A percentile compares a stretch with the other conserved stretches of the same genome.
Conservation (phyloP, 2,888 invertebrate genomes). For the Megaustenia siamemsis region DNA sequence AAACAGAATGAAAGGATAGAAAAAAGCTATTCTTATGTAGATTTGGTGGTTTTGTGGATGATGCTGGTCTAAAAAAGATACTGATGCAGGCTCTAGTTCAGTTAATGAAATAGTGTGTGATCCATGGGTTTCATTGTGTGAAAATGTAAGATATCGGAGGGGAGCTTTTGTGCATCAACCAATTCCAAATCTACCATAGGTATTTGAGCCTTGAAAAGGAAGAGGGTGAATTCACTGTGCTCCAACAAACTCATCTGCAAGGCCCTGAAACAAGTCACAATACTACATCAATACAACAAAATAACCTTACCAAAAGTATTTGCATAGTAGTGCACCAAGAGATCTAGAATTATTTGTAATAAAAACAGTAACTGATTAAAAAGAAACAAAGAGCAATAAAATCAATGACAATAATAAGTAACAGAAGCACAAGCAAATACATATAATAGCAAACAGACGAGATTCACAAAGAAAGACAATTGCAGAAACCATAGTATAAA, state of each 20-base stretch:
- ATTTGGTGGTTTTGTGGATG: not conserved
- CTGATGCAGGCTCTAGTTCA: not conserved
- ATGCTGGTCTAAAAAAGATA: not conserved
- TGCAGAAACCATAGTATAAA: too few species aligned
- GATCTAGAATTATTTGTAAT: not conserved
- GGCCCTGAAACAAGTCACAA: conserved; percentile 55
- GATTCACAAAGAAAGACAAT: too few species aligned
- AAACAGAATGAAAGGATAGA: not conserved
- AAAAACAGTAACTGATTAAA: not conserved
- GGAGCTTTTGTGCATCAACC: conserved; percentile 16
- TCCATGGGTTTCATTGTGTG: not conserved
- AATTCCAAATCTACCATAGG: conserved; percentile 46
- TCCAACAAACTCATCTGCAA: conserved; percentile 46
- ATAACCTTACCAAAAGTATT: conserved; percentile 14
- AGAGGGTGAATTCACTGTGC: conserved; percentile 51
- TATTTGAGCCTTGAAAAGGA: conserved; percentile 47
- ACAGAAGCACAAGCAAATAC: not conserved
- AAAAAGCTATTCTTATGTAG: conserved; percentile 8
- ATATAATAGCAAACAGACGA: not conserved
- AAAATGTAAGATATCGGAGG: not conserved
- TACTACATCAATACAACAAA: conserved; percentile 44
- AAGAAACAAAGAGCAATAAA: too few species aligned
- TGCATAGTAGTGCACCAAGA: conserved; percentile 27
- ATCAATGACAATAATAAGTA: not conserved
- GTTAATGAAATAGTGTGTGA: not conserved